Base-by-base conservation (phyloP, 2,888 invertebrate genomes). In the Synanthedon myopaeformis region DNA sequence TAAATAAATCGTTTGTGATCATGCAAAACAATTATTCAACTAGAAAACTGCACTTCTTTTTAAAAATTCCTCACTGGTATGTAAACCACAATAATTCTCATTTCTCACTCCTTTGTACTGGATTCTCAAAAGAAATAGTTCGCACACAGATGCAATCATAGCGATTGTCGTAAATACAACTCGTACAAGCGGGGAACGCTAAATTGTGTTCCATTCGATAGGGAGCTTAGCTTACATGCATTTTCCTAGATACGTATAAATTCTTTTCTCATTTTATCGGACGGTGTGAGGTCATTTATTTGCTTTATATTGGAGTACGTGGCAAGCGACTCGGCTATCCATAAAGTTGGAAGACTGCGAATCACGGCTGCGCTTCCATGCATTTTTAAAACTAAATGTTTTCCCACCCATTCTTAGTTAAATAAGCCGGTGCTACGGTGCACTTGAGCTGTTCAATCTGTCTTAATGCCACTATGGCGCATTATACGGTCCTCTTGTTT, bases 181-280 rank as follows among this genome's bases (percentile, higher is more conserved):
- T 58, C 58, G 59, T 55, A 59, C 59, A 61, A 58, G 55, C 55
- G 55, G 55, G 61, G 55, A 51, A 52, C 52, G 49, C 23, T 49
- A 49, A 49, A 49, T 19, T 23, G 60, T 59, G 56, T 63, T 61
- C 55, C 55, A 53, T 58, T 59, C 57, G 55, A 60, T 61, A 57
- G 56, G 51, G 55, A 61, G 64, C 61, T 66, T 60, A 65, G 66
- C 66, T 65, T 64, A 68, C 69, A 72, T 76, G 72, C 71, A 76
- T 76, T 75, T 69, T 70, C 65, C 66, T 65, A 67, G 62, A 61
- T 62, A 69, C 63, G 70, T 66, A 76, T 76, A 77, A 80, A 80
- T 79, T 77, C 72, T 70, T 74, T 72, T 66, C 77, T 72, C 79
- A 80, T 82, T 79, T 77, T 72, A 76, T 73, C 73, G 66, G 62